These are phyloP conservation scores for Caenorhabditis sulstoni DNA, from an alignment of 2,888 invertebrate genomes.

Conservation along the genomic window DNA sequence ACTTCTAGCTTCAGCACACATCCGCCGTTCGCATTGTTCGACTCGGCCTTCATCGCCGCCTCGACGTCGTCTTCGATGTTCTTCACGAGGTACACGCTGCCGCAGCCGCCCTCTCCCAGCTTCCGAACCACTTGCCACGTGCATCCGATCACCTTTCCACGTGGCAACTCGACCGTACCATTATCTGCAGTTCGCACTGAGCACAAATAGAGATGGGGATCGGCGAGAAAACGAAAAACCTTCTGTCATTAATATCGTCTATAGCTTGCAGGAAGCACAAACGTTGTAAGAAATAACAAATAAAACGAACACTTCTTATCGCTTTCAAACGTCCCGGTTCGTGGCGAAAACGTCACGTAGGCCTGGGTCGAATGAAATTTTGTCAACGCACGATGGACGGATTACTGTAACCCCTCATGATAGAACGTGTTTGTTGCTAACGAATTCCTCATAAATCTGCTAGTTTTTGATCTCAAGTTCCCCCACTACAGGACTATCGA, in stretches of 20 bases:
- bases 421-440: too few species aligned
- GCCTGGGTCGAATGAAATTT: too few species aligned
- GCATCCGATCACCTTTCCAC: constrained; percentile 59
- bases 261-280: constrained; percentile 18
- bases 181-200: constrained; percentile 46
- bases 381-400: too few species aligned
- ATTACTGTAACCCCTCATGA: too few species aligned
- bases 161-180: constrained; percentile 47
- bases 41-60: constrained; percentile 73
- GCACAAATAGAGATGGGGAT: not conserved
- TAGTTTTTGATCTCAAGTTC: too few species aligned
- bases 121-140: constrained; percentile 87
- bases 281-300: too few species aligned
- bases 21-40: constrained; percentile 69
- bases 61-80: constrained; percentile 49
- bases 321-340: not conserved
- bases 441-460: too few species aligned
- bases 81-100: constrained; percentile 96
- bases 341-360: not conserved
- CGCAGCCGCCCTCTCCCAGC: constrained; percentile 97
- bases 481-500: too few species aligned
- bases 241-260: constrained; percentile 41
- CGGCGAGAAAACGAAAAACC: not conserved
- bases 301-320: too few species aligned
- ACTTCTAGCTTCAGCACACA: constrained; percentile 74